Evolutionary conservation across 1,140 invertebrate species (phyloP).

Genomic region (Callitettix versicolor): DNA sequence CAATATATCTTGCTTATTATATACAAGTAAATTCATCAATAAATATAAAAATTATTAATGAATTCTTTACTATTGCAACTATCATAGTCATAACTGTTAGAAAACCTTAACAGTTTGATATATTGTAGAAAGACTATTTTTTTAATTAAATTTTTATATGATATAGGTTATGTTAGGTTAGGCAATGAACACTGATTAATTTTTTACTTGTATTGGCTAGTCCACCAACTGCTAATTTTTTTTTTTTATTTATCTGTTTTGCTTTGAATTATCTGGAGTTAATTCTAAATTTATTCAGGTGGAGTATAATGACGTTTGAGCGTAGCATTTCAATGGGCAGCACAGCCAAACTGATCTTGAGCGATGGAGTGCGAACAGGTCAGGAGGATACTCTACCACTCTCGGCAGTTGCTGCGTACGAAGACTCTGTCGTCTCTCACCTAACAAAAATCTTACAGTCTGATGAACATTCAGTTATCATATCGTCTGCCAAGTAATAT

Average conservation of each 20-base stretch:
- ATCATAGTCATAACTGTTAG: too few species aligned
- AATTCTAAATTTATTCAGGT: slow-evolving; percentile 47
- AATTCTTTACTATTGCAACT: too few species aligned
- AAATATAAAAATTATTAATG: too few species aligned
- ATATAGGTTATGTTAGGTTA: too few species aligned
- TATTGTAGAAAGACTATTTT: too few species aligned
- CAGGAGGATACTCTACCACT: slow-evolving; percentile 8
- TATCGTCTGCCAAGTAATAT: slow-evolving; percentile 63
- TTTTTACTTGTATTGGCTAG: neutral
- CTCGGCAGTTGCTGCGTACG: slow-evolving; percentile 45
- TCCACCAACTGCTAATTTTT: neutral
- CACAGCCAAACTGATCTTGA: slow-evolving; percentile 40
- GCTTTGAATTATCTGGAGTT: too few species aligned
- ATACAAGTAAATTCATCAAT: too few species aligned
- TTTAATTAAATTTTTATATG: too few species aligned
- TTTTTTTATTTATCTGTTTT: too few species aligned
- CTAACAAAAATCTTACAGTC: slow-evolving; percentile 81
- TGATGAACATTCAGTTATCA: slow-evolving; percentile 61
- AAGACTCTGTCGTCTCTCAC: slow-evolving; percentile 68
- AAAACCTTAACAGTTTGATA: too few species aligned
- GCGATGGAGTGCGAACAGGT: slow-evolving; percentile 34
- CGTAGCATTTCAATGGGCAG: slow-evolving; percentile 52
- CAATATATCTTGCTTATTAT: too few species aligned
- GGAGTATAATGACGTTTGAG: slow-evolving; percentile 89
- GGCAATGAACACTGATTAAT: too few species aligned